Conservation (phyloP, 2,113 vertebrate genomes). For the Zosterops japonicus region DNA sequence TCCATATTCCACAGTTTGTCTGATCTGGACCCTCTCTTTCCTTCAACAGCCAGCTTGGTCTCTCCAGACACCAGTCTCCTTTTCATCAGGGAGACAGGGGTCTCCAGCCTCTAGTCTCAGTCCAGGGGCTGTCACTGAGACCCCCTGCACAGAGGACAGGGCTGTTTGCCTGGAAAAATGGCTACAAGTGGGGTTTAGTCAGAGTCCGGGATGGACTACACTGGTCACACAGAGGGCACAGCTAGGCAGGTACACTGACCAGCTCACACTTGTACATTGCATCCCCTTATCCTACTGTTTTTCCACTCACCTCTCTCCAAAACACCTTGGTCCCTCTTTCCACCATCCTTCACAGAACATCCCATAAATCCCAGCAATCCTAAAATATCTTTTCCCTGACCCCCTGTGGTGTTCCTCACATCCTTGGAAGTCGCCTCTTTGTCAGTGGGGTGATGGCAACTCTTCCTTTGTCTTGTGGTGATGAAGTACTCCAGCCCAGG, state of each 20-base stretch:
- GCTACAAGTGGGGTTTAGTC: not conserved
- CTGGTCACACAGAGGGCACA: not conserved
- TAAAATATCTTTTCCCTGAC: not conserved
- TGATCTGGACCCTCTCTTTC: not conserved
- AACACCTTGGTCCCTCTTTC: not conserved
- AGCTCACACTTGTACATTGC: not conserved
- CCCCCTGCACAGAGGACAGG: not conserved
- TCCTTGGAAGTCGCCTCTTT: not conserved
- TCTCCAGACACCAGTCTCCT: not conserved
- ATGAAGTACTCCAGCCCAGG: not conserved
- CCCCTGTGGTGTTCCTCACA: fast-evolving
- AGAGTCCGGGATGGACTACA: not conserved
- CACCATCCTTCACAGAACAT: not conserved
- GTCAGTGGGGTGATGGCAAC: not conserved
- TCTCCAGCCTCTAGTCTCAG: not conserved
- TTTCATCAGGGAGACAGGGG: fast-evolving
- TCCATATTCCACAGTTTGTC: not conserved
- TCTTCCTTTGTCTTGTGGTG: not conserved
- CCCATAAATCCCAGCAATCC: fast-evolving
- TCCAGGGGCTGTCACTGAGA: not conserved
- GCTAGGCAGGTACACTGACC: not conserved
- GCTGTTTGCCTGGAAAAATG: not conserved
- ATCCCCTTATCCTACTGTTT: not conserved
- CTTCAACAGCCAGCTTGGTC: not conserved
- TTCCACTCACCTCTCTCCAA: not conserved